A percentile compares a stretch with the other conserved stretches of the same genome.
Conservation (phyloP, 2,888 invertebrate species). For the Apotomis turbidana region DNA sequence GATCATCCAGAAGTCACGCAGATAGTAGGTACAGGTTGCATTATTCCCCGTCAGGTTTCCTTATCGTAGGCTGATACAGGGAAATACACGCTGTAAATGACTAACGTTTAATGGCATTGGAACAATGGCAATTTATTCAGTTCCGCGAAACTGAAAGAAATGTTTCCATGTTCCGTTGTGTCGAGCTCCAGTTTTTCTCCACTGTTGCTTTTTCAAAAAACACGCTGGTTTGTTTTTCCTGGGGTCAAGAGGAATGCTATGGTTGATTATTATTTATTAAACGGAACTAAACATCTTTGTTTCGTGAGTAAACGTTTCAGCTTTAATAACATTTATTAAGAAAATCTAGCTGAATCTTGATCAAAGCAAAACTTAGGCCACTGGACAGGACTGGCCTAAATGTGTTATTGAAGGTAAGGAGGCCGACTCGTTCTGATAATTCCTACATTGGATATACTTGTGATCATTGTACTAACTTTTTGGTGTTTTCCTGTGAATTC, state of each 20-base stretch:
- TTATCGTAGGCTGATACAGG: conserved; percentile 12
- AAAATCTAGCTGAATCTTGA: not conserved
- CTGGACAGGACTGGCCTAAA: not conserved
- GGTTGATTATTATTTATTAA: too few species aligned
- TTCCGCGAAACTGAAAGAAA: conserved; percentile 10
- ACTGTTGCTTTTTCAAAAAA: not conserved
- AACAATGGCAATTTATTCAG: conserved; percentile 30
- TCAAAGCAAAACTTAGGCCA: not conserved
- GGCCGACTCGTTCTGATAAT: conserved; percentile 17
- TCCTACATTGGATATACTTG: conserved; percentile 9
- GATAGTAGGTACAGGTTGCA: not conserved
- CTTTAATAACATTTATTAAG: too few species aligned
- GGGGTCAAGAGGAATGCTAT: not conserved
- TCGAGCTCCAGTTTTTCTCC: not conserved
- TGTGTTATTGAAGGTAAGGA: conserved; percentile 4
- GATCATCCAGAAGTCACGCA: conserved; percentile 15
- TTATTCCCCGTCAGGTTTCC: conserved; percentile 1
- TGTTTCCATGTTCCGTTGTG: conserved; percentile 21
- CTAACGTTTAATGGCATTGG: conserved; percentile 29
- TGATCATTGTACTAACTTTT: conserved; percentile 9
- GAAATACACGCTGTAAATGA: conserved; percentile 14
- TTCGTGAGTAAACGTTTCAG: too few species aligned
- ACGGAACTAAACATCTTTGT: too few species aligned
- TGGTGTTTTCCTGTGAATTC: not conserved
- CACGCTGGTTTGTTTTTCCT: not conserved